Conservation (phyloP, 23 tunicate species). For the Halocynthia aurantium region DNA sequence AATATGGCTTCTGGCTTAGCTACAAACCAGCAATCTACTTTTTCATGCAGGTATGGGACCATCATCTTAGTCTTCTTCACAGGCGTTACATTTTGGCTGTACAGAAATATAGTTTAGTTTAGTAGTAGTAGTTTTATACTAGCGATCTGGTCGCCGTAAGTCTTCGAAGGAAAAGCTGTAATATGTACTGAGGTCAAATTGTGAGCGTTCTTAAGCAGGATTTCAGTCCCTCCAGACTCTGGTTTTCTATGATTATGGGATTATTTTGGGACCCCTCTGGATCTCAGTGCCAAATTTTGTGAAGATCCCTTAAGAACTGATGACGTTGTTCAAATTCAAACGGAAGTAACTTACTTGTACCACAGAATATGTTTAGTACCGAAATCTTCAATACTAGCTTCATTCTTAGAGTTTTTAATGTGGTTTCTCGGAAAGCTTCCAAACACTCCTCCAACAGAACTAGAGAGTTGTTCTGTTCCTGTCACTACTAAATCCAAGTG, state of each 20-base stretch:
- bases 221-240: no score
- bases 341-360: not conserved
- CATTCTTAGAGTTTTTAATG: not conserved
- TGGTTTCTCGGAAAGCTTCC: constrained; percentile 3
- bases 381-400: not conserved
- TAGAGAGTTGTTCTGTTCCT: not conserved
- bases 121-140: no score
- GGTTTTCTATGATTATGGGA: no score
- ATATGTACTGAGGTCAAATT: not conserved
- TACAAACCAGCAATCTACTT: constrained; percentile 4
- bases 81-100: not conserved
- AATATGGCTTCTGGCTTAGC: constrained; percentile 4
- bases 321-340: no score
- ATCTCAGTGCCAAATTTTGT: no score
- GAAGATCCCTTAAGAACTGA: no score
- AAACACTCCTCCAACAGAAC: constrained; percentile 8
- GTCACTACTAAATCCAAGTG: constrained; percentile 7
- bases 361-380: not conserved
- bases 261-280: no score
- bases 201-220: no score
- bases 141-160: no score
- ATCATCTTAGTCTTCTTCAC: not conserved
- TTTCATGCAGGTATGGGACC: constrained; percentile 7
- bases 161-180: not conserved
- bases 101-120: no score